Conservation (phyloP, 2,113 vertebrate species). For the Sinocyclocheilus anshuiensis region DNA sequence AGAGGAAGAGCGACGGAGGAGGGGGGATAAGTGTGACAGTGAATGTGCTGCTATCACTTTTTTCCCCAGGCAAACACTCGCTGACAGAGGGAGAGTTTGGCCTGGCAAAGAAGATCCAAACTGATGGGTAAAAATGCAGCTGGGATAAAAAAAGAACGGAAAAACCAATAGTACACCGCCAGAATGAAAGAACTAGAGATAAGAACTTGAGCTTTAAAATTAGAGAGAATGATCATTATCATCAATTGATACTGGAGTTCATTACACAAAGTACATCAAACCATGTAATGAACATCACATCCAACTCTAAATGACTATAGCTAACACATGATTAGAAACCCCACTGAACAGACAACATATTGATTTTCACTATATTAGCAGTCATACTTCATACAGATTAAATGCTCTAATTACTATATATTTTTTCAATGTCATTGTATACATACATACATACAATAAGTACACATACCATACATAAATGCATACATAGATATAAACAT, state of each 20-base stretch:
- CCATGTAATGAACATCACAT: background rate
- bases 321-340: background rate
- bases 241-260: slow-evolving; percentile 27
- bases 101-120: slow-evolving; percentile 45
- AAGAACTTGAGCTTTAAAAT: slow-evolving; percentile 36
- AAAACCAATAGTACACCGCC: slow-evolving; percentile 21
- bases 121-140: slow-evolving; percentile 56
- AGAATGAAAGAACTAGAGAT: slow-evolving; percentile 40
- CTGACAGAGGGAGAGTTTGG: slow-evolving; percentile 27
- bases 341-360: background rate
- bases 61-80: slow-evolving; percentile 27
- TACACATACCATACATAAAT: background rate
- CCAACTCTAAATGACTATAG: background rate
- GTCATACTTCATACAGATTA: background rate
- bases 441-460: too few species aligned
- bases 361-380: background rate
- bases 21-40: slow-evolving; percentile 12
- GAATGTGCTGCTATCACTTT: slow-evolving; percentile 46
- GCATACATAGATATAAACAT: too few species aligned
- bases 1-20: background rate
- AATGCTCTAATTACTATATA: background rate
- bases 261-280: slow-evolving; percentile 37
- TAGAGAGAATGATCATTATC: background rate
- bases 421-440: too few species aligned
- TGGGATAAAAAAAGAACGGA: slow-evolving; percentile 52